Evolutionary conservation across 2,888 invertebrate genomes (phyloP).

Genomic region (Mesorhabditis belari): DNA sequence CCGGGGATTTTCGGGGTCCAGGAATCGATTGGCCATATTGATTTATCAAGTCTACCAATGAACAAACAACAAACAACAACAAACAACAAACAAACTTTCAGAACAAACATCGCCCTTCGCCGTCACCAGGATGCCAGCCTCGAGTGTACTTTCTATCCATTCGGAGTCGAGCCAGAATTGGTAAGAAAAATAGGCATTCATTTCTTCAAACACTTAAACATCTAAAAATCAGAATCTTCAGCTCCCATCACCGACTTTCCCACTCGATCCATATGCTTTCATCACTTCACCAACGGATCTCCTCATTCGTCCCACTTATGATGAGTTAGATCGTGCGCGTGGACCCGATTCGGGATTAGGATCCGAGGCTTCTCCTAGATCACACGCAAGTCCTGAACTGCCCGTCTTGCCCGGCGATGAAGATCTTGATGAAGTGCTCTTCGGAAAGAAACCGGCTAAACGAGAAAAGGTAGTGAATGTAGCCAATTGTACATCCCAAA

Average conservation of each 20-base stretch:
- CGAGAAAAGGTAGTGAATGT: no score
- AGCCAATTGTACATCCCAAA: no score
- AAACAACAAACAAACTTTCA: neutral
- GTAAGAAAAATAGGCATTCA: neutral
- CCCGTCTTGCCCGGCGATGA: neutral
- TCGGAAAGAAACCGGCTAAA: slow-evolving; percentile 6
- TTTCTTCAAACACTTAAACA: neutral
- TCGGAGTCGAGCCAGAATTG: slow-evolving; percentile 6
- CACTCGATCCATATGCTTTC: slow-evolving; percentile 32
- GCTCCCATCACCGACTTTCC: slow-evolving; percentile 26
- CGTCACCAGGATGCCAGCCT: slow-evolving; percentile 47
- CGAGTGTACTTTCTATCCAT: slow-evolving; percentile 31
- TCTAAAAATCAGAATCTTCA: slow-evolving; percentile 6
- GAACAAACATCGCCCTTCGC: slow-evolving; percentile 40
- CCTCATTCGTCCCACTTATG: slow-evolving; percentile 13
- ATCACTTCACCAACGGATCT: slow-evolving; percentile 26
- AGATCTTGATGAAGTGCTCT: neutral
- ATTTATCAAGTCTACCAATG: no score
- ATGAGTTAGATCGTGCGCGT: slow-evolving; percentile 5
- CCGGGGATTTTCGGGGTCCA: no score
- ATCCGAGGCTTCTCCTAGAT: slow-evolving; percentile 23
- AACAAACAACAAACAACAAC: neutral
- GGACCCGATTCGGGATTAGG: slow-evolving; percentile 28
- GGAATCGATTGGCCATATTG: no score
- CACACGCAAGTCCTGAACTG: slow-evolving; percentile 20